Evolutionary conservation across 2,888 invertebrate genomes (phyloP), one percentile per base, ranked within the genome.

Genomic region (Xestia sexstrigata): DNA sequence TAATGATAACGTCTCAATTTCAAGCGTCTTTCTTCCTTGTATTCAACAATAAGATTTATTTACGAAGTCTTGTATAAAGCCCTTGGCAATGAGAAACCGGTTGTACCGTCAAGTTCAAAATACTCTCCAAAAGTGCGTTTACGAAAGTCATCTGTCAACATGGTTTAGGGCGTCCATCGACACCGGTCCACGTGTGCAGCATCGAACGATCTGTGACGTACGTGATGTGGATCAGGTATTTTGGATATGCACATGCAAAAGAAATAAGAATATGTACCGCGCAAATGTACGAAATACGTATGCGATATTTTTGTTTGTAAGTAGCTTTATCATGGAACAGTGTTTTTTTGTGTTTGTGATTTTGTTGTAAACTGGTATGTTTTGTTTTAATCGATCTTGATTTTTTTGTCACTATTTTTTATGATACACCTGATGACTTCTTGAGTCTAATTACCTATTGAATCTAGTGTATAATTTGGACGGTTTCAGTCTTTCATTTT

Each of bases 81-180:
- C 79, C 62, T 77, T 74, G 74, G 70, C 69, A 85, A 65, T 86
- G 55, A n/a, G 26, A 68, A 86, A 88, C 87, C 76, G 84, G 88
- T 86, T 88, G 65, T 79, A 69, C 68, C 73, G 71, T 81, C 76
- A 87, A 82, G 87, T 87, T 86, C 76, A 84, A 88, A 82, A 79
- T 86, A 82, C 81, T 83, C 70, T 85, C 82, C 73, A 82, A 84
- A 82, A 78, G 68, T 78, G 42, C 67, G 66, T 75, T 79, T 78
- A 81, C 74, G 62, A 84, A 77, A 75, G 70, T 78, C 66, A 79
- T 78, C 62, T 76, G 84, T 88, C 84, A 86, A 77, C 68, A 70
- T 70, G 39, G 49, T 77, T 77, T 63, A 74, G 39, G 49, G 52
- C n/a, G 67, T 79, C 60, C 76, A 77, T 83, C 58, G 73, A 74